Base-by-base conservation (phyloP, 2,113 vertebrate genomes). In the Epinephelus lanceolatus region DNA sequence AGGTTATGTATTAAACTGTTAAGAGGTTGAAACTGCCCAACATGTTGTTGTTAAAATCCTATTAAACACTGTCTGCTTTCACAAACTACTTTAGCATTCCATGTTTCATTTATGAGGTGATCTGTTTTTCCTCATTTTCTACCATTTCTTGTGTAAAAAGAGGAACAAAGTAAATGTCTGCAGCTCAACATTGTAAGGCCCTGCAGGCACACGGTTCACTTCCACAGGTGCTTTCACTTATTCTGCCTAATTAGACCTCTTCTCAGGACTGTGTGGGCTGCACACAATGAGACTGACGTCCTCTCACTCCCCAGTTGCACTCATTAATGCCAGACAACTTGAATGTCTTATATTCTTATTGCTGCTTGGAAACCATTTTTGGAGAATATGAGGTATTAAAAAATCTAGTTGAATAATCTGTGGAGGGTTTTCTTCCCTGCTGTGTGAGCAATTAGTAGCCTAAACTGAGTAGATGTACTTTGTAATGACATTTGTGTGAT, bases 31-130 rank as follows among this genome's bases (percentile, higher is more conserved):
- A 59, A 61, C 27, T 51, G 12, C 11, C 19, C 19, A 63, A 47
- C 65, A 3, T 18, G 18, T 13, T 73, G 40, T 80, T 42, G 53
- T 55, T 66, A 56, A 12, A 71, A 21, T 57, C 42, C 27, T 15
- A 80, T 51, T 66, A 73, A 73, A 80, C n/a, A 25, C 14, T 57
- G 13, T 40, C 37, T 49, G 42, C 21, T 30, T 18, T 68, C 25
- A 56, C 3, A 15, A 9, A 55, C n/a, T 15, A 51, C 60, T 66
- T 57, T 6, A 33, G 37, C 12, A 18, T 57, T 49, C 17, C 3
- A 30, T 45, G 23, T n/a, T 53, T 40, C 7, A 18, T 55, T 65
- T 40, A 30, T 66, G 4, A 37, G 5, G 8, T 53, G 7, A 27
- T 63, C 55, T 14, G 37, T 5, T 12, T 33, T 65, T 63, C 14